Conservation (phyloP, 2,888 invertebrate species). For the Drosophila melanocephala region DNA sequence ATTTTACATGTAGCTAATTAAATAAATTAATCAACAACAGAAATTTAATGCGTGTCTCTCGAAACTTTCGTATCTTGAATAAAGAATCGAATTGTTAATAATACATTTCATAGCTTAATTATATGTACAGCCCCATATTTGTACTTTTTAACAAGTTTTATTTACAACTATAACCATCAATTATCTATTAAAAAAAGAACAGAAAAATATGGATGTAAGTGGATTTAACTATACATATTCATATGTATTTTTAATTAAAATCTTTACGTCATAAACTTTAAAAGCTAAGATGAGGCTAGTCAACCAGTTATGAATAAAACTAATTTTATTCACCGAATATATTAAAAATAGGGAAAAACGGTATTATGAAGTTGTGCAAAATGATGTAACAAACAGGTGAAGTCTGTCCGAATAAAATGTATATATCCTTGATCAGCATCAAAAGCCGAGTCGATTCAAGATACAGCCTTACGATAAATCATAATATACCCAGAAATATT, state of each 20-base stretch:
- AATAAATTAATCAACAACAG: conserved; percentile 1
- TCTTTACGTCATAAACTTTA: conserved; percentile 33
- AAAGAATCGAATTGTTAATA: neutral
- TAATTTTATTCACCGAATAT: neutral
- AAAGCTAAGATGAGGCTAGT: conserved; percentile 1
- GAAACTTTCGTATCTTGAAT: neutral
- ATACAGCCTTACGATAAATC: neutral
- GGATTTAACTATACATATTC: conserved; percentile 4
- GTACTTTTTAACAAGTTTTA: neutral
- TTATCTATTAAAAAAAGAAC: neutral
- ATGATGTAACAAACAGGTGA: neutral
- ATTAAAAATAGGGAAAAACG: neutral
- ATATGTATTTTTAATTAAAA: neutral
- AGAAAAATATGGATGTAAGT: neutral
- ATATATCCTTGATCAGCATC: neutral
- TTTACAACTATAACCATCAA: neutral
- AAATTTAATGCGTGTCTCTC: neutral
- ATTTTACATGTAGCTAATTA: neutral
- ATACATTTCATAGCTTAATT: neutral
- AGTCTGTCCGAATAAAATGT: neutral
- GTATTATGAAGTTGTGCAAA: neutral
- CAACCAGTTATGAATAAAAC: conserved; percentile 33
- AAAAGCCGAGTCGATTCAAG: no score
- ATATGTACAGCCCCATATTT: neutral
- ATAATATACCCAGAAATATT: neutral